Evolutionary conservation across 1,140 invertebrate genomes (phyloP).

Genomic region (Philotrypesis tridentata): DNA sequence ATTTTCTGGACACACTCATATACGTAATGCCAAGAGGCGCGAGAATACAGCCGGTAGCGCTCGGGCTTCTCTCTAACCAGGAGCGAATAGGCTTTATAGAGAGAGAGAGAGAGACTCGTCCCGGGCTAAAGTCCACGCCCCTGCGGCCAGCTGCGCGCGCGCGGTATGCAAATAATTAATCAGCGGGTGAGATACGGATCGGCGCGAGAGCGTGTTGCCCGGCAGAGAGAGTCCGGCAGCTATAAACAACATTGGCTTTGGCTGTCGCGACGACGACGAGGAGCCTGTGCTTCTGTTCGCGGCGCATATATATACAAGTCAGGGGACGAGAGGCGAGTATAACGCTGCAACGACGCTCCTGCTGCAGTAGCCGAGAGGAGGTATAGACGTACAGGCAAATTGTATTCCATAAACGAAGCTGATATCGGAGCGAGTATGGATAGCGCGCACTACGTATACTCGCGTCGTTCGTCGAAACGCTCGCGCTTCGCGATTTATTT

Average conservation of each 20-base stretch:
- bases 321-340: no score
- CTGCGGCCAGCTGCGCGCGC: background rate
- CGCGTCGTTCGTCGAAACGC: no score
- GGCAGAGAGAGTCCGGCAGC: constrained; percentile 10
- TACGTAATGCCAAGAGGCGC: no score
- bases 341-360: no score
- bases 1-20: no score
- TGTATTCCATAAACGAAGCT: background rate
- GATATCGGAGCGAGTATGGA: no score
- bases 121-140: constrained; percentile 39
- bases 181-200: constrained; percentile 58
- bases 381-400: no score
- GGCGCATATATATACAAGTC: constrained; percentile 35
- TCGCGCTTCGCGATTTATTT: no score
- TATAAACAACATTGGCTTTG: constrained; percentile 51
- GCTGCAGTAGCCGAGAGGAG: no score
- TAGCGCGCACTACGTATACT: no score
- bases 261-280: background rate
- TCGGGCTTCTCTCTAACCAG: constrained; percentile 21
- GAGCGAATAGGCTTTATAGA: constrained; percentile 45
- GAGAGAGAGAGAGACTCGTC: background rate
- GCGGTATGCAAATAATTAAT: constrained; percentile 62
- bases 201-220: constrained; percentile 47
- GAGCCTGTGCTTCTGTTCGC: background rate
- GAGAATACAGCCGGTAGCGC: no score